Evolutionary conservation across 2,888 invertebrate species (phyloP), one percentile per base, ranked within the genome.

Genomic region (Patella pellucida): DNA sequence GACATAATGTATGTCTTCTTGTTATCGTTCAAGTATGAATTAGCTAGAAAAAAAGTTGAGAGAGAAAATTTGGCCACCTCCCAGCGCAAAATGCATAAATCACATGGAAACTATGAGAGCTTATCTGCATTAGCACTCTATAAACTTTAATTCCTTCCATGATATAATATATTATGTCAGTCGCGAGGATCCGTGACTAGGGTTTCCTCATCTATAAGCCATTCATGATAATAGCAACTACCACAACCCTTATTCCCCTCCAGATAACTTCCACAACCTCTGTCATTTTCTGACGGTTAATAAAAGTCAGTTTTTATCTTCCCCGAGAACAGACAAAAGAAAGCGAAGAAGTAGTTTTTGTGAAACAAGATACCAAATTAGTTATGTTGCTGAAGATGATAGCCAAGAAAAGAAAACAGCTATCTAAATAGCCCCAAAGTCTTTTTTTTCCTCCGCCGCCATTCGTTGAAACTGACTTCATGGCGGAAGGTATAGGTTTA

Each of bases 91-190:
- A 23, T 62, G 23, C 23, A 62, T 62, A 23, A 62, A 62, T 62
- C 62, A 62, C 23, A 23, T 62, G 23, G 23, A 23, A 62, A 62
- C 62, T 62, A 62, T 62, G 23, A 23, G 23, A 19, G 62, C 62
- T 62, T 62, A 62, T 62, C 62, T 23, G 23, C 19, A 23, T 19
- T 62, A 62, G 62, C 62, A 62, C 62, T 62, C 62, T 62, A 62
- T 62, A 62, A 62, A 62, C 62, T 62, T 62, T 62, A 62, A 62
- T 19, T 19, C 19, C 3, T 23, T 23, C 19, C 62, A 23, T 62
- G 62, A 62, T 62, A 62, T 62, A 62, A 62, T 62, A 62, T 62
- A 62, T 62, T 62, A 62, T 62, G 62, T 62, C 62, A 62, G 62
- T 62, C 23, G 23, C 9, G 41, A 41, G 41, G 41, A 41, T 41